Base-by-base conservation (phyloP, 2,888 invertebrate species). In the Ornithoptera priamus region DNA sequence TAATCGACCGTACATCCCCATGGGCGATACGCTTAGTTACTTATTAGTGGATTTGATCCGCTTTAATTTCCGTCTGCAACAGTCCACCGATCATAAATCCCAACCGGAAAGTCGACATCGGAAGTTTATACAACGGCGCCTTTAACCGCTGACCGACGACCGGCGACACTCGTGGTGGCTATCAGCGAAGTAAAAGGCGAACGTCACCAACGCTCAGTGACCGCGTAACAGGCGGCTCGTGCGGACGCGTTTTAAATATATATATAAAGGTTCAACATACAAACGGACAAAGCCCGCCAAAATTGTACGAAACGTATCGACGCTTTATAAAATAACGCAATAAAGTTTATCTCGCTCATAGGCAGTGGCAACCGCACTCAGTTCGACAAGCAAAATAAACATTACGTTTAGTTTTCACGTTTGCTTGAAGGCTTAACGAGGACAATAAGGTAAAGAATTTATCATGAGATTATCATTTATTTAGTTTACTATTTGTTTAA, bases 61-160 rank as follows among this genome's bases (percentile, higher is more conserved):
- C 72, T 73, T 75, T 71, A 73, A 74, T 77, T 81, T 81, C 81
- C 82, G 67, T 68, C 65, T 61, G 20, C 30, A 73, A 71, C 71
- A 75, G 64, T 71, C 70, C 72, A 65, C 72, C 69, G 73, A 77
- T 78, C 75, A 81, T 77, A 78, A 80, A 80, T 79, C 74, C 80
- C 80, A 86, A 83, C 85, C 90, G 88, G 88, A 87, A 85, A 82
- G 74, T 72, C 81, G 80, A 79, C 86, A 86, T 90, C 90, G 90
- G 90, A 91, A 89, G 88, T 85, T 81, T 83, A 76, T 74, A 78
- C 74, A 75, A 74, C 64, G 67, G 65, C 68, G 65, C 72, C 71
- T 68, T 75, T 74, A 73, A 76, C 76, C 70, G 77, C 72, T 80
- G 74, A 72, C 74, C 72, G 81, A 75, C 83, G 82, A 80, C 82